Evolutionary conservation across 2,797 vertebrate species (phyloP), one percentile per base, ranked within the genome.

Genomic region (Anabacerthia variegaticeps): DNA sequence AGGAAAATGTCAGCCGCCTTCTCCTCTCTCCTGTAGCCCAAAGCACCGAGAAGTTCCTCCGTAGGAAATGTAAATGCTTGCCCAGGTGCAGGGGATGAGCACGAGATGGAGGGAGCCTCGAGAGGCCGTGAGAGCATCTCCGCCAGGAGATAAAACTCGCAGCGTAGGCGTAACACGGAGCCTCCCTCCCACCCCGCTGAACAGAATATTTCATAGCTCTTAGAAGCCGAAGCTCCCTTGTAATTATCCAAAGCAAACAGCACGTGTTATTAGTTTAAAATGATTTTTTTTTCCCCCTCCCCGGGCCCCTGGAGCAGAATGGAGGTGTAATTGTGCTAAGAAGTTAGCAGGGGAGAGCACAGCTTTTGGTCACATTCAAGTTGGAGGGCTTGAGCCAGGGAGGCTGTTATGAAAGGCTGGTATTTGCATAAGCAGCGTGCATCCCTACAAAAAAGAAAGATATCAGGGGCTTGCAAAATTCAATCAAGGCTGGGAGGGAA

Each of bases 381-480:
- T 98, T 98, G 97, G 97, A 98, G 97, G 98, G 98, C 98, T 98
- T 98, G 98, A 98, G 97, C 93, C 95, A 89, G 95, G 93, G 93
- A 92, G 92, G 77, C 61, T 90, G 96, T 97, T 97, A 98, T 98
- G 98, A 99, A 98, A 98, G 98, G 95, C 96, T 88, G 91, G 97
- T 89, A 98, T 99, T 99, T 99, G 98, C 98, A 99, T 99, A 98
- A 99, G 98, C 98, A 98, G 98, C 98, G 97, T 98, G 98, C 97
- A 98, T 98, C 98, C 98, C 96, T 95, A 97, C 88, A 98, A 85
- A 96, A 95, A 98, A 97, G 98, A 98, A 98, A 98, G 97, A 98
- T 98, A 98, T 98, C 97, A 98, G 97, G 94, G 96, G 94, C 94
- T 93, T 97, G 96, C 96, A 95, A 98, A 97, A 98, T 91, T 83